Percentiles rank a stretch among this genome's conserved stretches.
Evolutionary conservation across 1,140 invertebrate genomes (phyloP).

Genomic region (Eriosoma lanigerum): DNA sequence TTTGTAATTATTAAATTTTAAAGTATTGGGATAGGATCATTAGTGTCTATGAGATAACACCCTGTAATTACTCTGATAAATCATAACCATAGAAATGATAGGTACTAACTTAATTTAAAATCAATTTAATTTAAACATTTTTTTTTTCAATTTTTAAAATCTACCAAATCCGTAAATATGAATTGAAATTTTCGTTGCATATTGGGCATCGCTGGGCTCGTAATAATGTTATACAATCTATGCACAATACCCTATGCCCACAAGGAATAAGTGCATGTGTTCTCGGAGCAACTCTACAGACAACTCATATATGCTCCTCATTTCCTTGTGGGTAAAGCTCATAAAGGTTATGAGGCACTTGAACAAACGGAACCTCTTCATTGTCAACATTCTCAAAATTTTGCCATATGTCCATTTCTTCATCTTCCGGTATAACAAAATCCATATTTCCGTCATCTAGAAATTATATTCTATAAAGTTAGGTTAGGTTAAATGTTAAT

Average conservation of each 20-base stretch:
- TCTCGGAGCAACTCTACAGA: not conserved
- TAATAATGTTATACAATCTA: not conserved
- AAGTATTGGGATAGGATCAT: too few relatives aligned
- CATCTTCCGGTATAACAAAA: not conserved
- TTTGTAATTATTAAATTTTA: too few relatives aligned
- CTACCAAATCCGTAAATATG: too few relatives aligned
- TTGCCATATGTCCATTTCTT: not conserved
- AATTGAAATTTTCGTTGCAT: too few relatives aligned
- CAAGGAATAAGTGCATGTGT: not conserved
- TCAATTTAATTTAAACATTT: too few relatives aligned
- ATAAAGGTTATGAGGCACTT: not conserved
- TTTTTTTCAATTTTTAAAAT: too few relatives aligned
- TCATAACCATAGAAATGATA: too few relatives aligned
- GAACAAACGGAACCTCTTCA: not conserved
- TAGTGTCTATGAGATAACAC: too few relatives aligned
- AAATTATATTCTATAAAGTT: too few relatives aligned
- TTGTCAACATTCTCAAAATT: not conserved
- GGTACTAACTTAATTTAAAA: too few relatives aligned
- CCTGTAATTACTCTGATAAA: too few relatives aligned
- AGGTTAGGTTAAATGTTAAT: too few relatives aligned
- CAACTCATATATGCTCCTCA: not conserved
- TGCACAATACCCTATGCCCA: not conserved
- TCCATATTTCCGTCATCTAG: not conserved
- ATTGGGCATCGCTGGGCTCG: not conserved
- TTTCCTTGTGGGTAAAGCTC: not conserved